A percentile compares a stretch with the other conserved stretches of the same genome.
Evolutionary conservation across 2,113 vertebrate genomes (phyloP).

Genomic region (Pelvicachromis taeniatus): DNA sequence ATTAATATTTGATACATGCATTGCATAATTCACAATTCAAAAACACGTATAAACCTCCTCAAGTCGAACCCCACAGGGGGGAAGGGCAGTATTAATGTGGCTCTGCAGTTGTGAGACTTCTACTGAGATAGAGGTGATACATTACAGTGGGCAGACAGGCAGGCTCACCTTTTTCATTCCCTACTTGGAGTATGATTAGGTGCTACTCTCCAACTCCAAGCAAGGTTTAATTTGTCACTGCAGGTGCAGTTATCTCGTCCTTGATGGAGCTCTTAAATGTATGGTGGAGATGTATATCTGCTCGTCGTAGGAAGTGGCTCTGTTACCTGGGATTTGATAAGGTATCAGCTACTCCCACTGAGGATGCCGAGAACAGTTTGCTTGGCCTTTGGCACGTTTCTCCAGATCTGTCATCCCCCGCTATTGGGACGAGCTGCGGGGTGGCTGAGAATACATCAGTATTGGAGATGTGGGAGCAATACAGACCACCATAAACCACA

Average conservation of each 20-base stretch:
- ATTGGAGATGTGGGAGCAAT: conserved; percentile 4
- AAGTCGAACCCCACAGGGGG: neutral
- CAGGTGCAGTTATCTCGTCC: conserved; percentile 1
- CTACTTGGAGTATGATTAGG: conserved; percentile 19
- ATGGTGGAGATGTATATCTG: conserved; percentile 18
- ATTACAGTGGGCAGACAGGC: neutral
- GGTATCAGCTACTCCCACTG: conserved; percentile 9
- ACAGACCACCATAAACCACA: conserved; percentile 50
- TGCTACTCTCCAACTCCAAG: conserved; percentile 29
- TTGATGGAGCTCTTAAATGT: neutral
- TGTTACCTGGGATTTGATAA: conserved; percentile 2
- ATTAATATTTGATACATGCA: neutral
- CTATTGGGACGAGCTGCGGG: neutral
- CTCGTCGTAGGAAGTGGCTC: neutral
- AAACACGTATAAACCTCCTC: neutral
- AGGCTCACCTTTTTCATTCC: neutral
- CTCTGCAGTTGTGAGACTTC: conserved; percentile 28
- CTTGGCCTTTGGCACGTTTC: neutral
- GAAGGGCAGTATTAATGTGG: neutral
- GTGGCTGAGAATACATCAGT: conserved; percentile 11
- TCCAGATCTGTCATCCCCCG: neutral
- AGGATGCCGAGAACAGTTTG: neutral
- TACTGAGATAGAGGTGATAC: conserved; percentile 10
- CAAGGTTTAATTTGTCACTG: conserved; percentile 51
- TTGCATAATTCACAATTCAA: neutral